A percentile compares a stretch with the other conserved stretches of the same genome.
Conservation (phyloP, 2,888 invertebrate genomes). For the Heterodera filipjevi region DNA sequence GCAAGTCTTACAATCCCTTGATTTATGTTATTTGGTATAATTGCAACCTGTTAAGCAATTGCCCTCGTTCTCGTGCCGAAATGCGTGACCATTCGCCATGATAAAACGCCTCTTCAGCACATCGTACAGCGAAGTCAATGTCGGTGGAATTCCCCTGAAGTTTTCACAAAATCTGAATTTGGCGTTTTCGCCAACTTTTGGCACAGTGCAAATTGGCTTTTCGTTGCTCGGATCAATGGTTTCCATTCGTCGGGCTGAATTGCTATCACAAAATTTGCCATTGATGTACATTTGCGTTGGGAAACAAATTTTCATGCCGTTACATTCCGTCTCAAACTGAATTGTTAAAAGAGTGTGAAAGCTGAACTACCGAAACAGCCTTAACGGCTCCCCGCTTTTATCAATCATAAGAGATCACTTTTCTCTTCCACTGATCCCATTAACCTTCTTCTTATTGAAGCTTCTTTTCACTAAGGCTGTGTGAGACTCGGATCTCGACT, state of each 20-base stretch:
- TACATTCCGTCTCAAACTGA: slow-evolving; percentile 72
- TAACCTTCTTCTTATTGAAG: too few species aligned
- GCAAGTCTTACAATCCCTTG: slow-evolving; percentile 70
- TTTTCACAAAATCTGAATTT: slow-evolving; percentile 2
- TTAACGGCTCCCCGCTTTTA: too few species aligned
- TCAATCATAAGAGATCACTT: too few species aligned
- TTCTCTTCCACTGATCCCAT: too few species aligned
- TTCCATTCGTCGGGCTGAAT: slow-evolving; percentile 71
- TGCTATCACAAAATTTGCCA: slow-evolving; percentile 82
- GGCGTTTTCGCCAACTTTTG: slow-evolving; percentile 66
- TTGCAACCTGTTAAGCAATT: slow-evolving; percentile 75
- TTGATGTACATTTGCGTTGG: slow-evolving; percentile 89
- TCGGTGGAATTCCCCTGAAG: slow-evolving; percentile 76
- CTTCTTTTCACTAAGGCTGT: too few species aligned
- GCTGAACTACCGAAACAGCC: too few species aligned
- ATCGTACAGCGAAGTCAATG: slow-evolving; percentile 83
- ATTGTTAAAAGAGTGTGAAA: too few species aligned
- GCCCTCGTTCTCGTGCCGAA: slow-evolving; percentile 86
- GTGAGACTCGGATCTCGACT: too few species aligned
- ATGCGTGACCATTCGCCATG: slow-evolving; percentile 89
- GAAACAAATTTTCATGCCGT: slow-evolving; percentile 82
- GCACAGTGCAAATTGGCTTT: slow-evolving; percentile 70
- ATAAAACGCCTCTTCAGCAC: slow-evolving; percentile 74
- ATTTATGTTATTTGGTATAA: slow-evolving; percentile 67
- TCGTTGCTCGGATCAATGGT: slow-evolving; percentile 85